phyloP scores from a whole-genome alignment of 2,113 vertebrate genomes.

The Rhodinocichla rosea region DNA sequence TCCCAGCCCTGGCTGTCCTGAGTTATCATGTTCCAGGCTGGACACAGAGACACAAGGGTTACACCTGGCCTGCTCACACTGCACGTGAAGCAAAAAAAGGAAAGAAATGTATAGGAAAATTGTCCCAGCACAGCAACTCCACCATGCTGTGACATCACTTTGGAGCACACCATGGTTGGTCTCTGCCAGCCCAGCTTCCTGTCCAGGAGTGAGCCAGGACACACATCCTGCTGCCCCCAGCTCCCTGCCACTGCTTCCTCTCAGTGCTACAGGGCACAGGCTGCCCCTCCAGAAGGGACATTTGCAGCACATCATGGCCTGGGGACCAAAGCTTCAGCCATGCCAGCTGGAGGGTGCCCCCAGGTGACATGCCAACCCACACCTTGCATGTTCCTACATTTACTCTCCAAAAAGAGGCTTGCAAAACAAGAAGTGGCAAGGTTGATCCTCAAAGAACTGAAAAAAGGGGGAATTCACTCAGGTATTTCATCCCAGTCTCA shows the following conservation, averaged over 20 bases:
- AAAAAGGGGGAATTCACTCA: not conserved
- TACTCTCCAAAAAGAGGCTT: not conserved
- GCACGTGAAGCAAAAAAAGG: not conserved
- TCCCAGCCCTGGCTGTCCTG: not conserved
- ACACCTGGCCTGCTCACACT: not conserved
- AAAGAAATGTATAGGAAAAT: not conserved
- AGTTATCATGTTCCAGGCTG: not conserved
- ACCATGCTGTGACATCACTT: accelerated
- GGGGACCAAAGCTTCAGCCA: not conserved
- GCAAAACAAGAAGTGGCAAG: not conserved
- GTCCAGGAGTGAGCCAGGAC: not conserved
- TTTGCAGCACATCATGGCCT: not conserved
- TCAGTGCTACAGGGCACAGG: accelerated
- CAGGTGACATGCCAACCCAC: not conserved
- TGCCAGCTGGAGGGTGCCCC: not conserved
- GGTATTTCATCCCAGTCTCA: accelerated
- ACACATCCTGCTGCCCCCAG: not conserved
- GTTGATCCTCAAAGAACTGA: not conserved
- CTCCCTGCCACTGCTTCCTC: not conserved
- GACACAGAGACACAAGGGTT: accelerated
- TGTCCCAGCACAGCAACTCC: not conserved
- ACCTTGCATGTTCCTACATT: accelerated
- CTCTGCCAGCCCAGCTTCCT: not conserved
- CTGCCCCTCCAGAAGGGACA: not conserved
- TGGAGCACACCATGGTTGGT: accelerated